phyloP scores from a whole-genome alignment of 2,113 vertebrate species.

The Psammodynastes pulverulentus region DNA sequence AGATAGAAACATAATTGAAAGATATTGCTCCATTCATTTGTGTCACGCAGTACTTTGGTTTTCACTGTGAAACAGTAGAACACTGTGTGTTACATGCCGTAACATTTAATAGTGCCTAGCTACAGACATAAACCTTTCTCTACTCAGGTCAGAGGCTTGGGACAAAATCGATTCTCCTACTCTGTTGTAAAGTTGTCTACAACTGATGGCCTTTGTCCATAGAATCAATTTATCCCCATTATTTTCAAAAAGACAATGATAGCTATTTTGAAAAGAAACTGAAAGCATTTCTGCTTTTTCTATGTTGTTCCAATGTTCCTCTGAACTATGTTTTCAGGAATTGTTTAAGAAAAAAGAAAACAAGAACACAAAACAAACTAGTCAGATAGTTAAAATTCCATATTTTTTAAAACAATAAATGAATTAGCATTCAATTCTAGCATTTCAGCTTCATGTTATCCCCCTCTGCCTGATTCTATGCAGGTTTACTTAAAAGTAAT shows the following conservation, averaged over 20 bases:
- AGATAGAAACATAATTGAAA: background rate
- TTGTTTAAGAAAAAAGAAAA: background rate
- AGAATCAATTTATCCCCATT: background rate
- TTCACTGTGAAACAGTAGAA: conserved; percentile 3
- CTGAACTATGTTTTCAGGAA: background rate
- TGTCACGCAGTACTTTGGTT: background rate
- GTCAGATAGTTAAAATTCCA: background rate
- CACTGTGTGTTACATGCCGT: background rate
- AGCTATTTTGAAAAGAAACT: background rate
- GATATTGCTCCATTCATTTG: background rate
- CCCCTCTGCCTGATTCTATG: background rate
- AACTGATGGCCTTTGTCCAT: background rate
- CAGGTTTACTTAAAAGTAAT: background rate
- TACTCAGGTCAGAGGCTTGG: background rate
- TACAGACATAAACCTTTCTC: background rate
- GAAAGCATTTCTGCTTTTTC: background rate
- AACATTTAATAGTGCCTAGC: background rate
- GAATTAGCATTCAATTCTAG: background rate
- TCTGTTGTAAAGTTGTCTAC: background rate
- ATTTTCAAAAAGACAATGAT: background rate
- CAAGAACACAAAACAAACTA: background rate
- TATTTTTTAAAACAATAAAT: background rate
- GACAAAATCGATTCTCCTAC: background rate
- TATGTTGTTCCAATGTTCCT: background rate
- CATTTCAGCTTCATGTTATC: too few species aligned